phyloP scores from a whole-genome alignment of 2,888 invertebrate species.

The Folsomia manolachei region DNA sequence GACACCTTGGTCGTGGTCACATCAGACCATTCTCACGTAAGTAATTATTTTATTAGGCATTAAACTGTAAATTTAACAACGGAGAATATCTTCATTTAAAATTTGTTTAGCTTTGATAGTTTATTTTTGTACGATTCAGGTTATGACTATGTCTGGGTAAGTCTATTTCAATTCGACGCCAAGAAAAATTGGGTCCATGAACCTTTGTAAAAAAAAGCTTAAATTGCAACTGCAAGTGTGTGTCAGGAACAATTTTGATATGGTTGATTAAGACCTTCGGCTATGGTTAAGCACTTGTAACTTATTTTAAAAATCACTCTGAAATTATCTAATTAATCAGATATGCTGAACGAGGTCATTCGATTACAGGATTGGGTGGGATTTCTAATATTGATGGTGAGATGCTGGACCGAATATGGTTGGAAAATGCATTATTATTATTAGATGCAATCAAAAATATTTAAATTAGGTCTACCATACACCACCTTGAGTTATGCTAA shows the following conservation, averaged over 20 bases:
- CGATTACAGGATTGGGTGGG: conserved; percentile 7
- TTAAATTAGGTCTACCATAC: conserved; percentile 5
- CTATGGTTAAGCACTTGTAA: neutral
- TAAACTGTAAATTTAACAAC: too few relatives aligned
- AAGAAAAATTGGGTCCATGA: too few relatives aligned
- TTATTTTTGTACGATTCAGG: too few relatives aligned
- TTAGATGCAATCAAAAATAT: neutral
- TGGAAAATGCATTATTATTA: neutral
- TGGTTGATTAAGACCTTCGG: too few relatives aligned
- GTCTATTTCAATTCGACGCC: too few relatives aligned
- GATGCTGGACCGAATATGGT: too few relatives aligned
- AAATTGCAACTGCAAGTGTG: too few relatives aligned
- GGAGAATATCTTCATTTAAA: too few relatives aligned
- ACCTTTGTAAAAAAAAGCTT: too few relatives aligned
- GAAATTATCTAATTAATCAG: neutral
- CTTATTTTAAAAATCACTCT: neutral
- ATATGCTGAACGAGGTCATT: conserved; percentile 13
- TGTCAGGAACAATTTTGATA: too few relatives aligned
- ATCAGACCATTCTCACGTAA: conserved; percentile 61
- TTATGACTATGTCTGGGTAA: conserved; percentile 62
- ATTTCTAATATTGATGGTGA: conserved; percentile 10
- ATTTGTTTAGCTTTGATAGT: too few relatives aligned
- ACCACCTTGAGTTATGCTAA: conserved; percentile 13
- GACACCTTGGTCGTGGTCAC: conserved; percentile 79
- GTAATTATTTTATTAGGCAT: too few relatives aligned